phyloP scores from a whole-genome alignment of 2,888 invertebrate species.

The Cheilosia vernalis region DNA sequence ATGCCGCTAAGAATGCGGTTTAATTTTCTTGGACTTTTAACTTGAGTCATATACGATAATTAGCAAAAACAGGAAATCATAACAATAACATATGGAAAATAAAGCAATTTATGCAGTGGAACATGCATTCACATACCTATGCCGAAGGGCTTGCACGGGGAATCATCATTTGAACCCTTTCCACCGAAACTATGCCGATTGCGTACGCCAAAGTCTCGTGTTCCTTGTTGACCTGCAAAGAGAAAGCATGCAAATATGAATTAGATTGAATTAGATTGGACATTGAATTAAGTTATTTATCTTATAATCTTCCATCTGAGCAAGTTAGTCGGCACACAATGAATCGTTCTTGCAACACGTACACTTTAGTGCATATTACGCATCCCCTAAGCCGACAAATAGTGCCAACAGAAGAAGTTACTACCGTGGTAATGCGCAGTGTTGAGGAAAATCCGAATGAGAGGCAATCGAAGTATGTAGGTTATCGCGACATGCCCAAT shows the following conservation, averaged over 20 bases:
- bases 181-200: conserved; percentile 86
- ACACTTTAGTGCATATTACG: no score
- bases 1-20: conserved; percentile 48
- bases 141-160: conserved; percentile 90
- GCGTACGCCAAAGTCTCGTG: conserved; percentile 80
- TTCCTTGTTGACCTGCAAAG: conserved; percentile 78
- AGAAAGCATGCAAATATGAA: neutral
- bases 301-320: no score
- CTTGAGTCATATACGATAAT: conserved; percentile 23
- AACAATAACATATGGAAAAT: conserved; percentile 2
- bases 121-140: conserved; percentile 87
- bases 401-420: no score
- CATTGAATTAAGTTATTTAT: no score
- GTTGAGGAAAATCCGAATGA: no score
- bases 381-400: no score
- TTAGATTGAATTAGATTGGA: neutral
- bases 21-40: conserved; percentile 32
- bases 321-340: no score
- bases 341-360: no score
- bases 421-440: no score
- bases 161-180: conserved; percentile 85
- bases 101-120: conserved; percentile 9
- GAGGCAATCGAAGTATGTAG: no score
- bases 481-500: no score
- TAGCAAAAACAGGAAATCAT: conserved; percentile 42